Evolutionary conservation across 2,113 vertebrate genomes (phyloP).

Genomic region (Pandion haliaetus): DNA sequence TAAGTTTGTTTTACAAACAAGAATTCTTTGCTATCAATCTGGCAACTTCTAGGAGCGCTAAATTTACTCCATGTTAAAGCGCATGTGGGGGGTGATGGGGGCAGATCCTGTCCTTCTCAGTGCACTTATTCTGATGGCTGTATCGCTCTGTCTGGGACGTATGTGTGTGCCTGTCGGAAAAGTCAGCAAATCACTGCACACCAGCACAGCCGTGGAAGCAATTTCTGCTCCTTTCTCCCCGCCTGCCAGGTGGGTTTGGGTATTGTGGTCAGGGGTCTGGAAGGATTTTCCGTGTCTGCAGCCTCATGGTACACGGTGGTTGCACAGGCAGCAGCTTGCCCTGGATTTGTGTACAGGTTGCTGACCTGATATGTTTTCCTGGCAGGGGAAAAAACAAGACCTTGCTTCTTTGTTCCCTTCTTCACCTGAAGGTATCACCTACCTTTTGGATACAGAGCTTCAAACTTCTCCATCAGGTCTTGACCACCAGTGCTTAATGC

Average conservation of each 20-base stretch:
- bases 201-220: not conserved
- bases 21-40: not conserved
- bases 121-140: not conserved
- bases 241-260: not conserved
- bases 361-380: not conserved
- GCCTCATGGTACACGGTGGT: not conserved
- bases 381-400: not conserved
- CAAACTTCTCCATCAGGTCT: not conserved
- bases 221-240: not conserved
- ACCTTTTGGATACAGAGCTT: not conserved
- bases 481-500: not conserved
- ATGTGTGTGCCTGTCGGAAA: not conserved
- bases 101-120: not conserved
- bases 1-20: not conserved
- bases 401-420: not conserved
- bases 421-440: not conserved
- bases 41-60: not conserved
- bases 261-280: not conserved
- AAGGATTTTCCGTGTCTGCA: not conserved
- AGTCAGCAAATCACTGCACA: slow-evolving; percentile 21
- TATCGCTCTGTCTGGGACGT: not conserved
- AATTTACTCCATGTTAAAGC: not conserved
- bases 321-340: not conserved
- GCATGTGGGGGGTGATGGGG: not conserved
- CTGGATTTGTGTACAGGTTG: not conserved